Evolutionary conservation across 2,888 invertebrate species (phyloP).

Genomic region (Hylaea fasciaria): DNA sequence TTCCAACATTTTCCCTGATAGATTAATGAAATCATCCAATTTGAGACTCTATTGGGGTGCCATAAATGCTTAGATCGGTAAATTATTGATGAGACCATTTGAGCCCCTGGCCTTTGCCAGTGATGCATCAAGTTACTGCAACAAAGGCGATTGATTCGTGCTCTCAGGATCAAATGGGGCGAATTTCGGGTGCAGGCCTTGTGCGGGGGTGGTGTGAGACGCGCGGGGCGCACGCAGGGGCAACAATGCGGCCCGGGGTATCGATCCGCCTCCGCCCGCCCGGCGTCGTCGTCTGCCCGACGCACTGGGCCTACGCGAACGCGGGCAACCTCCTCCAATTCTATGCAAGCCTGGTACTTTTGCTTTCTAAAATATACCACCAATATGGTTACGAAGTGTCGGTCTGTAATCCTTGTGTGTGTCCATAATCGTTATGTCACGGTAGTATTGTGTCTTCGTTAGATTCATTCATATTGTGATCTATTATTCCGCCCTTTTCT

Average conservation of each 20-base stretch:
- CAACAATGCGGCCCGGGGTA: constrained; percentile 82
- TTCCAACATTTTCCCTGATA: not conserved
- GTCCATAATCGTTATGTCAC: constrained; percentile 34
- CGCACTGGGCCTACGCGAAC: constrained; percentile 69
- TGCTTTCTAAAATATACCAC: constrained; percentile 66
- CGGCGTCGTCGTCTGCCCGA: constrained; percentile 61
- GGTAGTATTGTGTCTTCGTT: constrained; percentile 7
- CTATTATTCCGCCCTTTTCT: constrained; percentile 3
- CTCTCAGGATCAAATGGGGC: constrained; percentile 80
- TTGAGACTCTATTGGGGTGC: constrained; percentile 17
- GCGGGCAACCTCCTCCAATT: constrained; percentile 57
- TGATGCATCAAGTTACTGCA: constrained; percentile 74
- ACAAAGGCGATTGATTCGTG: constrained; percentile 81
- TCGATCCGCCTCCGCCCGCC: constrained; percentile 74
- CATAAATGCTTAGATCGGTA: constrained; percentile 19
- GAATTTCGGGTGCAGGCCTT: constrained; percentile 74
- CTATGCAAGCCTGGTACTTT: constrained; percentile 78
- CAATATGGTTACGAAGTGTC: constrained; percentile 44
- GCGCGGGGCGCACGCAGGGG: constrained; percentile 60
- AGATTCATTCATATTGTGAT: constrained; percentile 1
- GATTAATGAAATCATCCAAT: constrained; percentile 30
- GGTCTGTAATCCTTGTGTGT: constrained; percentile 29
- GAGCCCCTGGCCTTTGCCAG: constrained; percentile 34
- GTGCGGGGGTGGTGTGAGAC: constrained; percentile 59
- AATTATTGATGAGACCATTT: constrained; percentile 33